Evolutionary conservation across 2,888 invertebrate species (phyloP), one percentile per base, ranked within the genome.

Genomic region (Drosophila hamatofila): DNA sequence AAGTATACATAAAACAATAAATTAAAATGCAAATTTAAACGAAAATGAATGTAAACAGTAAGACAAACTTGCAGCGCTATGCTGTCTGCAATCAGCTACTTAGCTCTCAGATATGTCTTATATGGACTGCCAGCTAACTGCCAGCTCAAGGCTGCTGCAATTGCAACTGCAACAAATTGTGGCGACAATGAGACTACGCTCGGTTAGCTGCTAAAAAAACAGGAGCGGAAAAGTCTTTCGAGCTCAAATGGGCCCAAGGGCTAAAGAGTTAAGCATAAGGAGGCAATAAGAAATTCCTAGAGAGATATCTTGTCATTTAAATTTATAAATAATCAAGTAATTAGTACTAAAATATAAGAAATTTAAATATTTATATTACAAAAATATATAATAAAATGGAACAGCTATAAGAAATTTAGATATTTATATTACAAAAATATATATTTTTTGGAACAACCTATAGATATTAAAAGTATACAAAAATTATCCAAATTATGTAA

Each of bases 11-110:
- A 62, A 69, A 37, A 63, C 79, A 88, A 75, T 77, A 81, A 86
- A 83, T 84, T 75, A 75, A 87, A 87, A 87, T 90, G 90, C 88
- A 88, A 90, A 87, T 87, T 90, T 75, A 33, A 78, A 80, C 49
- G 67, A 77, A 79, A 88, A 78, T 72, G 66, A 80, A 72, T 72
- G 86, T 73, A 75, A 78, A 73, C 67, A 86, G 60, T 70, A 75
- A 33, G 18, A 21, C 82, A 71, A 78, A 73, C 65, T 83, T 62
- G 68, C 56, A 35, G 62, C 37, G 51, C 35, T 21, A 12, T 30
- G 60, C 35, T 49, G 49, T 44, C 49, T 62, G 75, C 59, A 71
- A 52, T 56, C 73, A 57, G 21, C 41, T 61, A n/a, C n/a, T n/a
- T n/a, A 41, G 52, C 37, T 39, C 51, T 46, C 48, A 66, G 80